Evolutionary conservation across 2,113 vertebrate genomes (phyloP).

Genomic region (Caranx melampygus): DNA sequence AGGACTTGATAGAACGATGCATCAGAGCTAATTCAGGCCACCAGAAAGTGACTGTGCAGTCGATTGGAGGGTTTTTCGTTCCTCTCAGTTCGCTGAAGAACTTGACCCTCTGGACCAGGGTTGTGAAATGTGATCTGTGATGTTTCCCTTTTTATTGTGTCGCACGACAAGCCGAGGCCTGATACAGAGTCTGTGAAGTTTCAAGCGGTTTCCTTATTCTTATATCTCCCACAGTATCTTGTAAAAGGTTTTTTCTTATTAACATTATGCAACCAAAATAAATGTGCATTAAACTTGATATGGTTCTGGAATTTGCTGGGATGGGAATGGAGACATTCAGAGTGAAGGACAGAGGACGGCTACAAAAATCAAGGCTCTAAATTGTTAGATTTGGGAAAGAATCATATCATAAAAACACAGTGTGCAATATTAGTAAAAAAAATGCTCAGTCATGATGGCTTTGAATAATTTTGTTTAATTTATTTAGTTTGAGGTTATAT

Average conservation of each 20-base stretch:
- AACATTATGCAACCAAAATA: constrained; percentile 90
- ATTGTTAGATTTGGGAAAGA: constrained; percentile 70
- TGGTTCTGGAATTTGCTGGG: constrained; percentile 75
- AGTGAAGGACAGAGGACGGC: neutral
- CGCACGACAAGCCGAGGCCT: constrained; percentile 76
- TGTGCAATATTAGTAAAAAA: constrained; percentile 85
- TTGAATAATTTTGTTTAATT: constrained; percentile 77
- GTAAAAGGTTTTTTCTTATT: constrained; percentile 84
- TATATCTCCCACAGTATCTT: constrained; percentile 84
- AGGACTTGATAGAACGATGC: constrained; percentile 63
- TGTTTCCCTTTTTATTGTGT: constrained; percentile 68
- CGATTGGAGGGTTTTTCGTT: constrained; percentile 40
- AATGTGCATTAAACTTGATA: constrained; percentile 86
- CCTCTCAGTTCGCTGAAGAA: constrained; percentile 70
- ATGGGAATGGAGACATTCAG: constrained; percentile 27
- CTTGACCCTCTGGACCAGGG: constrained; percentile 55
- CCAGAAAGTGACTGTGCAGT: constrained; percentile 62
- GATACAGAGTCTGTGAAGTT: constrained; percentile 73
- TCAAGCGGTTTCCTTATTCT: constrained; percentile 79
- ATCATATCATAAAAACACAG: constrained; percentile 76
- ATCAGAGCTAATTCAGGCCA: constrained; percentile 68
- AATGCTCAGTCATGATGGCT: constrained; percentile 79
- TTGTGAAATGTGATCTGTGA: constrained; percentile 71
- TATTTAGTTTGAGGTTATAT: constrained; percentile 80
- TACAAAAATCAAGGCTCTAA: constrained; percentile 52